Base-by-base conservation (phyloP, 2,797 vertebrate genomes). In the Oreochromis grahami region DNA sequence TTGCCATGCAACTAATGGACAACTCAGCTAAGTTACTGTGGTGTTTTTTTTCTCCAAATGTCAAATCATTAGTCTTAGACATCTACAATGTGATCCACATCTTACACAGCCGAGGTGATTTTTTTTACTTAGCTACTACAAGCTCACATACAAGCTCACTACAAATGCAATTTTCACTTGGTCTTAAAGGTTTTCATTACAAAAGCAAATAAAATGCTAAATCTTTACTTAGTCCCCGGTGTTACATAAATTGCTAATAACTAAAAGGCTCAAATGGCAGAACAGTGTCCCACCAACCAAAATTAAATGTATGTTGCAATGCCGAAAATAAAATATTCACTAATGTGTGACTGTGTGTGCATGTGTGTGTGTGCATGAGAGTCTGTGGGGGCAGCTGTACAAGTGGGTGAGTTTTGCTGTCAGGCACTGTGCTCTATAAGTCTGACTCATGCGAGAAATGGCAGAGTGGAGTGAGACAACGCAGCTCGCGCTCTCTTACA, bases 401-500 rank as follows among this genome's bases (percentile, higher is more conserved):
- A 94, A 94, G 94, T 95, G 94, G 93, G 93, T 94, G 93, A 94
- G 92, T 91, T 94, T 91, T 92, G 83, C 92, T 94, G 93, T 95
- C 92, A 93, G 81, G 89, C 89, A 86, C 90, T 90, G 90, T 92
- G 92, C 91, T 93, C 88, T 88, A 79, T 84, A 87, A 87, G 84
- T 90, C 88, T 93, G 94, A 94, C 89, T 94, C 93, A 94, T 92
- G 92, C 80, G 29, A 91, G 88, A 87, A 87, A 85, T 87, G 77
- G 84, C 78, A 77, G 83, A 91, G 82, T 89, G 81, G 86, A 87
- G 88, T 91, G 90, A 91, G 85, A 93, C 81, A 91, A 94, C 86
- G 86, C 83, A 88, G 83, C 78, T 87, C 80, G 41, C 63, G 78
- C 56, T 84, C 78, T 45, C 74, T 51, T 3, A 76, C 58, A 79